Percentiles rank a stretch among this genome's conserved stretches.
Conservation (phyloP, 2,888 invertebrate genomes). For the Idaea dimidiata region DNA sequence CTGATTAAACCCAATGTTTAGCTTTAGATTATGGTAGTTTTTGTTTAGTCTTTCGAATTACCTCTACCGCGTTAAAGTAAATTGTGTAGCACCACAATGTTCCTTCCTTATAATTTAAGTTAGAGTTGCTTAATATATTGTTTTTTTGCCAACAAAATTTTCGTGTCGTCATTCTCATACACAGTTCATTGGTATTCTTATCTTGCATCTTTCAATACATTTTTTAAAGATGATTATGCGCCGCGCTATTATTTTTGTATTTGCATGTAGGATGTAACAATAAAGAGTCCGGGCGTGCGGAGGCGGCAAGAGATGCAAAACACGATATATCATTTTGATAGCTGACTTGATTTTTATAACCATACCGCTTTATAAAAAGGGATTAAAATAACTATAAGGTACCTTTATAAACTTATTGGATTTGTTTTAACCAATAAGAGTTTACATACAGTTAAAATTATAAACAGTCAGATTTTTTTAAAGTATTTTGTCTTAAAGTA, state of each 20-base stretch:
- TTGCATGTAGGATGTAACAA: constrained; percentile 28
- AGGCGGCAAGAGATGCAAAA: constrained; percentile 22
- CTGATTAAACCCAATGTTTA: too few species aligned
- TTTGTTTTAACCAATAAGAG: background rate
- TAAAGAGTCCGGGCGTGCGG: constrained; percentile 29
- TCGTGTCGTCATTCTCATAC: background rate
- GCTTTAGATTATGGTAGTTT: too few species aligned
- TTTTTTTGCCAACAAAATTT: background rate
- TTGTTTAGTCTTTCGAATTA: too few species aligned
- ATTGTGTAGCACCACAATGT: background rate
- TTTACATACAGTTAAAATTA: too few species aligned
- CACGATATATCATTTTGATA: background rate
- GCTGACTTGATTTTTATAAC: background rate
- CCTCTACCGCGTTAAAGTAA: too few species aligned
- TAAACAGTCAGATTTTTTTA: too few species aligned
- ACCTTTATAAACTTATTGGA: background rate
- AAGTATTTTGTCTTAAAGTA: background rate
- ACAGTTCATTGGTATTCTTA: constrained; percentile 17
- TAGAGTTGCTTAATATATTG: background rate
- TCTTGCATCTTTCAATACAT: constrained; percentile 19
- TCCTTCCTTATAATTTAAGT: too few species aligned
- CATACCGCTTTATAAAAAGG: background rate
- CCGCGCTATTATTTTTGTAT: constrained; percentile 25
- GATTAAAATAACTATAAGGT: background rate
- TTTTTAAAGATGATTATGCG: constrained; percentile 18